Evolutionary conservation across 1,140 invertebrate species (phyloP), one percentile per base, ranked within the genome.

Genomic region (Brachionus koreanus): DNA sequence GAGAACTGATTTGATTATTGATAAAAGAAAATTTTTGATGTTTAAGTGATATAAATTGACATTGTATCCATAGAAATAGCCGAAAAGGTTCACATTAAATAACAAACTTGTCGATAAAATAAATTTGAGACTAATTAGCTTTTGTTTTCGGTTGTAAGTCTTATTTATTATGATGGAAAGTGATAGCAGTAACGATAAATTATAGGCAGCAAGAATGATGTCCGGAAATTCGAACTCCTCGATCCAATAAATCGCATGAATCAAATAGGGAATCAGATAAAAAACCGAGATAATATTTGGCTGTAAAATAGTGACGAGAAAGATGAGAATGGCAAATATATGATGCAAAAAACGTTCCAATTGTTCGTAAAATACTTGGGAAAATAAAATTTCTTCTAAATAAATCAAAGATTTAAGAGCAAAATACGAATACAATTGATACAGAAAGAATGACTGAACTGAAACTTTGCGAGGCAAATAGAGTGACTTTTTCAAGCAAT

Each of bases 391-490:
- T 33, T 65, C 63, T 29, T 6, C n/a, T 37, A 37, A 6, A 16
- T 65, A 65, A 19, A 65, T 16, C 3, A 65, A 5, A n/a, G 63
- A 65, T 65, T 65, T 65, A 25, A 65, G 63, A n/a, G 12, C 25
- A 65, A 65, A 65, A 33, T 65, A 65, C 12, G 63, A 65, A 65
- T 65, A 65, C 23, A 65, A 65, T 65, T 65, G 63, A 65, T 9
- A 33, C 10, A 65, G 6, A 12, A 33, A 65, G n/a, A 6, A 33
- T 65, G 63, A 65, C 2, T n/a, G 25, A 23, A 5, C n/a, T 12
- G 16, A 12, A 12, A n/a, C 25, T 29, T 65, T 65, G 0, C 25
- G 25, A 5, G 63, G 63, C 13, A 65, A 65, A 65, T 65, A 65
- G n/a, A 33, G 16, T 35, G 25, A 33, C 10, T 33, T 65, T 65